Evolutionary conservation across 30 jellyfish, hydroid and myxozoan species (phyloP).

Genomic region (Calvadosia cruxmelitensis): DNA sequence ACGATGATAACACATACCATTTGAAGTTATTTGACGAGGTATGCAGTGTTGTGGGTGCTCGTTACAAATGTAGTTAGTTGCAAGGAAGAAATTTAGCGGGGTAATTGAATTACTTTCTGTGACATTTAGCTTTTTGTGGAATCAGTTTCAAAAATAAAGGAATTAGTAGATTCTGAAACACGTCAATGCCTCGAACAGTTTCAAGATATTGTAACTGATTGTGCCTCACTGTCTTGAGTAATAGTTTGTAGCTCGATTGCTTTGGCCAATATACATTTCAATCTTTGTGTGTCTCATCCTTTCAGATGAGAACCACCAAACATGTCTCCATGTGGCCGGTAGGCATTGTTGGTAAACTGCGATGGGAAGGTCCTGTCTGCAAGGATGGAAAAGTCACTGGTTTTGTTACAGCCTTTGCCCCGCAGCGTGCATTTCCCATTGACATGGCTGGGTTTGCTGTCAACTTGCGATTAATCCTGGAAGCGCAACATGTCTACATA

Average conservation of each 20-base stretch:
- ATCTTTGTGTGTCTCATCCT: no score
- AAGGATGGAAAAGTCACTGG: conserved; percentile 56
- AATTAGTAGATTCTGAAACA: no score
- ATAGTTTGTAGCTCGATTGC: no score
- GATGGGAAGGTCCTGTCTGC: conserved; percentile 95
- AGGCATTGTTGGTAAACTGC: conserved; percentile 76
- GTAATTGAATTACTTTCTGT: no score
- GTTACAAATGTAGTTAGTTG: no score
- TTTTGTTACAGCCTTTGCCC: conserved; percentile 74
- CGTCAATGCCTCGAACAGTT: no score
- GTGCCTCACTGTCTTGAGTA: no score
- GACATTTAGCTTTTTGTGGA: no score
- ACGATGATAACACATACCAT: conserved; percentile 85
- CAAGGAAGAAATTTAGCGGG: no score
- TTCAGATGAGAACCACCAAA: conserved; percentile 70
- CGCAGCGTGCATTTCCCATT: conserved; percentile 57
- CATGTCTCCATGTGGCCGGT: conserved; percentile 90
- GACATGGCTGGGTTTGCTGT: conserved; percentile 91
- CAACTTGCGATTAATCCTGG: conserved; percentile 20
- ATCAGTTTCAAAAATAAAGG: no score
- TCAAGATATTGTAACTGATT: no score
- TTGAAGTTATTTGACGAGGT: conserved; percentile 55
- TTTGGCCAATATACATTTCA: no score
- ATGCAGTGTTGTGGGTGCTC: background rate
- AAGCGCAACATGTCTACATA: conserved; percentile 18